Evolutionary conservation across 2,797 vertebrate genomes (phyloP), one percentile per base, ranked within the genome.

Genomic region (Chelidonichthys spinosus): DNA sequence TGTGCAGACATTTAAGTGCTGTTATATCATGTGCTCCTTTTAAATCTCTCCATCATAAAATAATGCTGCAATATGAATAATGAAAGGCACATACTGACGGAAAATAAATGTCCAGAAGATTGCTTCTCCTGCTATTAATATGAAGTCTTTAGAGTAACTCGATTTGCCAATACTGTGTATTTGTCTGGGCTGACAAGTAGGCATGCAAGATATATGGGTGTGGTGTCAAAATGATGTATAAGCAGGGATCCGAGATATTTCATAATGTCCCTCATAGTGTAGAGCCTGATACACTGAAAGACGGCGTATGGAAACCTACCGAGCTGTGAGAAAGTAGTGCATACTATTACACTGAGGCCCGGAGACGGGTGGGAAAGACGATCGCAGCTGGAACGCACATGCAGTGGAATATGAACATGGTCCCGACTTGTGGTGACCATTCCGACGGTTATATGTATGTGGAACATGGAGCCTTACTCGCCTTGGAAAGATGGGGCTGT

Each of bases 311-410:
- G 74, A 81, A 81, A 66, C 63, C 35, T 5, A 44, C n/a, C 6
- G 60, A 71, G 76, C 62, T 74, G 56, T 70, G 76, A 81, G 86
- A 80, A 79, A 74, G 69, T 39, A 17, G 52, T 17, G 71, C 87
- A 72, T 81, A 80, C 25, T 25, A 25, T 25, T 25, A 25, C 58
- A 76, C 56, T 63, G 62, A 63, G 71, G 74, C 78, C 75, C 40
- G 11, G 71, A 56, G 69, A 42, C 69, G 52, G 74, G 71, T 83
- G 91, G 85, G 88, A 87, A 88, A 90, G 86, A 86, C 87, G 86
- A 78, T 83, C 90, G 63, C 94, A 95, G 94, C 92, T 95, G 94
- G 92, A 89, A 85, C 91, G 89, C 93, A 94, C 92, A 94, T 94
- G 93, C 89, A 90, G 87, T 88, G 87, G 87, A 90, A 92, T 89